Evolutionary conservation across 2,113 vertebrate genomes (phyloP).

Genomic region (Vireo altiloquus): DNA sequence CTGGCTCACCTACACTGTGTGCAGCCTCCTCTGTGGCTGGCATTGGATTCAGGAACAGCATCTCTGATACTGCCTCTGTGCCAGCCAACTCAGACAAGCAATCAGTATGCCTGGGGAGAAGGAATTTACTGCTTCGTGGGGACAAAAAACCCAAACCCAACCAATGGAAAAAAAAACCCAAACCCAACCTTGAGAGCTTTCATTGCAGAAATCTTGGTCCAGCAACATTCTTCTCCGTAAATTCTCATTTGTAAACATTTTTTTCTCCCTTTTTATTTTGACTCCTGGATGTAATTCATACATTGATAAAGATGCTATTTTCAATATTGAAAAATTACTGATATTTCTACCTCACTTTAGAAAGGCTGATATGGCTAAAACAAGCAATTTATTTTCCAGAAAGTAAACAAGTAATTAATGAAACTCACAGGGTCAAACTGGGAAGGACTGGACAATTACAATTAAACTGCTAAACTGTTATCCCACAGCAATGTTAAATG

Average conservation of each 20-base stretch:
- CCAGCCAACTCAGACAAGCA: not conserved
- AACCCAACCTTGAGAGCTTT: not conserved
- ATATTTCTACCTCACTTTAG: not conserved
- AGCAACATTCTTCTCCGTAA: not conserved
- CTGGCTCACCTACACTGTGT: fast-evolving
- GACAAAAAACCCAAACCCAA: not conserved
- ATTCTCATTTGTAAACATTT: not conserved
- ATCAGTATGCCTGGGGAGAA: not conserved
- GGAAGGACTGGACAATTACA: not conserved
- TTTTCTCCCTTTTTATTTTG: not conserved
- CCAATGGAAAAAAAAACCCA: not conserved
- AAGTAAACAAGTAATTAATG: not conserved
- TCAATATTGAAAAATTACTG: not conserved
- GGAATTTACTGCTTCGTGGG: not conserved
- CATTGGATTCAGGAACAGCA: not conserved
- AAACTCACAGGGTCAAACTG: not conserved
- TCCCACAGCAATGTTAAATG: not conserved
- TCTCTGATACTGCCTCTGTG: not conserved
- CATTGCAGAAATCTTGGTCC: not conserved
- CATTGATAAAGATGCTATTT: not conserved
- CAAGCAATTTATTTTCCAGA: not conserved
- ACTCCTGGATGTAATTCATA: not conserved
- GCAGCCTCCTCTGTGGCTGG: not conserved
- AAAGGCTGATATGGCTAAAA: not conserved
- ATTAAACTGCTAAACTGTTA: not conserved